Evolutionary conservation across 2,797 vertebrate genomes (phyloP).

Genomic region (Liasis olivaceus): DNA sequence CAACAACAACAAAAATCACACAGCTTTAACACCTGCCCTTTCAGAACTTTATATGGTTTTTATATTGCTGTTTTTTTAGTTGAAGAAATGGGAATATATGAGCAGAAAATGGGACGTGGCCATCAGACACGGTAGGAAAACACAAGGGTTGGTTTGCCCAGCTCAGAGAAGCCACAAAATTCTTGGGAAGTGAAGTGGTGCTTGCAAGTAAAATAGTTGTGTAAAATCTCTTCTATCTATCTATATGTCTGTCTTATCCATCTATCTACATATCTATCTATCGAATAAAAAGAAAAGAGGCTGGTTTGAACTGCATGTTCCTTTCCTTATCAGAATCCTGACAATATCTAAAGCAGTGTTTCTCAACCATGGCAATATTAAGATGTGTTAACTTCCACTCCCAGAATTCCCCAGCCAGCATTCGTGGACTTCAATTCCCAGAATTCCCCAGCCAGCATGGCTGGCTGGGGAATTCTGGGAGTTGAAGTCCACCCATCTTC

Average conservation of each 20-base stretch:
- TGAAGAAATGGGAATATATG: slow-evolving; percentile 26
- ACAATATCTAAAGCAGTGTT: not conserved
- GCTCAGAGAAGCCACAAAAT: not conserved
- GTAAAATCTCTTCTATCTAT: no score
- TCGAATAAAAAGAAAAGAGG: not conserved
- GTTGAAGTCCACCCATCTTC: not conserved
- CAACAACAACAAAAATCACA: slow-evolving; percentile 54
- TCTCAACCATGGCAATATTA: not conserved
- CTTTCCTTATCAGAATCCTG: no score
- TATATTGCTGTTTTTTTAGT: not conserved
- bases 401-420: not conserved
- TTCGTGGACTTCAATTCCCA: no score
- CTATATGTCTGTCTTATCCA: no score
- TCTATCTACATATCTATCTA: no score
- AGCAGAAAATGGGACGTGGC: not conserved
- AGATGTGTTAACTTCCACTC: not conserved
- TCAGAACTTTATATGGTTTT: not conserved
- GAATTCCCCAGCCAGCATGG: no score
- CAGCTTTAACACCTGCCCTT: slow-evolving; percentile 71
- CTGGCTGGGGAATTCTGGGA: not conserved
- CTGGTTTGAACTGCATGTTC: no score
- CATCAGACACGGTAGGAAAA: slow-evolving; percentile 37
- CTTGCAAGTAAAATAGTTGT: no score
- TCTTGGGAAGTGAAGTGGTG: not conserved
- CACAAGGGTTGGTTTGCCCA: rapidly evolving